These are phyloP conservation scores for Turritopsis dohrnii DNA, from an alignment of 30 jellyfish, hydroid and myxozoan genomes.

Conservation along the genomic window DNA sequence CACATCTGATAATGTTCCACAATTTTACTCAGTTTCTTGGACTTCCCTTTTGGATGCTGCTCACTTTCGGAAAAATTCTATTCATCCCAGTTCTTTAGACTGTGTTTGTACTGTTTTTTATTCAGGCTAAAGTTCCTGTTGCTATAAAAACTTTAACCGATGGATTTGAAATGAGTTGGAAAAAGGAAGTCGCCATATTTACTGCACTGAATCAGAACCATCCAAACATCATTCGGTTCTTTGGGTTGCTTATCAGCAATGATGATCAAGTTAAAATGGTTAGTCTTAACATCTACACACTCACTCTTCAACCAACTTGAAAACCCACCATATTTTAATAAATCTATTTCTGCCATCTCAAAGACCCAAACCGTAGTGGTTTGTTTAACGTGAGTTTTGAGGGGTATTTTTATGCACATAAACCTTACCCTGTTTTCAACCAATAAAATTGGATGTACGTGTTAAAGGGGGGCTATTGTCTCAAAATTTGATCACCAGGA, in stretches of 20 bases:
- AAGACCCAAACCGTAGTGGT: too few relatives aligned
- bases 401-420: background rate
- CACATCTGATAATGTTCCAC: background rate
- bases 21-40: too few relatives aligned
- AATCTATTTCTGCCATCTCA: too few relatives aligned
- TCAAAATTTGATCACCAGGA: background rate
- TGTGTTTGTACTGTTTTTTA: background rate
- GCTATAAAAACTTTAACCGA: conserved; percentile 65
- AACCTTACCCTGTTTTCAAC: too few relatives aligned
- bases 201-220: conserved; percentile 77
- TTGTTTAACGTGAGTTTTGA: background rate
- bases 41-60: too few relatives aligned
- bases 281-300: background rate
- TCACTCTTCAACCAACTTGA: background rate
- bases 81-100: too few relatives aligned
- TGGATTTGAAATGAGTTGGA: conserved; percentile 42
- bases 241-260: conserved; percentile 59
- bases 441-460: too few relatives aligned
- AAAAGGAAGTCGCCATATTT: conserved; percentile 67
- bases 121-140: conserved; percentile 56
- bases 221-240: conserved; percentile 65
- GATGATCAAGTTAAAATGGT: conserved; percentile 54
- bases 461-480: too few relatives aligned
- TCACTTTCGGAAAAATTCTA: too few relatives aligned
- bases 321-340: too few relatives aligned